These are phyloP conservation scores for Cairina moschata DNA, from an alignment of 2,113 vertebrate species.

Conservation along the genomic window DNA sequence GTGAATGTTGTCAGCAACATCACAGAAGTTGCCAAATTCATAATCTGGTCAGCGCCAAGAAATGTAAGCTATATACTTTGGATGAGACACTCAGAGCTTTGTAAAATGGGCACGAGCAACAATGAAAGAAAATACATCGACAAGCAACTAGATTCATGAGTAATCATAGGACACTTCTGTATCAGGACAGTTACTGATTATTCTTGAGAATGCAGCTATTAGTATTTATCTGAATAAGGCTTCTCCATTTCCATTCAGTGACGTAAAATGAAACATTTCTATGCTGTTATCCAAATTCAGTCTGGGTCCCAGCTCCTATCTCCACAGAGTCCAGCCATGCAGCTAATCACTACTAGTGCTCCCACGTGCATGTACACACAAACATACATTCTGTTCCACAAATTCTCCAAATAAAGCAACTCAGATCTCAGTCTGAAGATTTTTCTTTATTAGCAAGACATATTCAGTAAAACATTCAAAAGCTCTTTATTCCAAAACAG, in stretches of 20 bases:
- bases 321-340: neutral
- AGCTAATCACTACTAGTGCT: neutral
- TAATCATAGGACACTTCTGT: neutral
- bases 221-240: neutral
- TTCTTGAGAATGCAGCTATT: neutral
- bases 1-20: constrained; percentile 20
- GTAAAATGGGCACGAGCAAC: neutral
- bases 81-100: neutral
- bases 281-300: neutral
- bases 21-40: constrained; percentile 24
- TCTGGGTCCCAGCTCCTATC: neutral
- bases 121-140: neutral
- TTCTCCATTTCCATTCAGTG: neutral
- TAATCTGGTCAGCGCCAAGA: neutral
- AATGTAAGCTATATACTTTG: neutral
- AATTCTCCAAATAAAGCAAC: neutral
- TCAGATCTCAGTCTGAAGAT: neutral
- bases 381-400: neutral
- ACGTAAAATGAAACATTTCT: neutral
- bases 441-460: neutral
- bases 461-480: neutral
- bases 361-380: neutral
- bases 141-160: neutral
- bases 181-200: neutral
- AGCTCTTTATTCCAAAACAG: neutral